Evolutionary conservation across 1,140 invertebrate species (phyloP).

Genomic region (Drosophila nigrodunni): DNA sequence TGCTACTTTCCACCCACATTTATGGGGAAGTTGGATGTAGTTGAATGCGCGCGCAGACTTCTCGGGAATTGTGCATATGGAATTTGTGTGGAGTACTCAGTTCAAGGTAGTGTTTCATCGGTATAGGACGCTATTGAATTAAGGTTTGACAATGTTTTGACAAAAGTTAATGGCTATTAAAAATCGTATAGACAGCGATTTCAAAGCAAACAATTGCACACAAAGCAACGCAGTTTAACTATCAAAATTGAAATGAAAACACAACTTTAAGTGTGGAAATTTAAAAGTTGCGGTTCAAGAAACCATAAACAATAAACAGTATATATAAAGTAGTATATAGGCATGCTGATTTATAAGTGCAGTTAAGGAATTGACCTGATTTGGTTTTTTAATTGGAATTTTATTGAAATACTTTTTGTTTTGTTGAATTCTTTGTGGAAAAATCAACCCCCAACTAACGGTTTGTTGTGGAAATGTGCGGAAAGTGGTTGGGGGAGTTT

Average conservation of each 20-base stretch:
- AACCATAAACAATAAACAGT: background rate
- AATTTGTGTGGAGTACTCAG: slow-evolving; percentile 58
- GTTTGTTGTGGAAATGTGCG: slow-evolving; percentile 15
- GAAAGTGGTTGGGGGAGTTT: background rate
- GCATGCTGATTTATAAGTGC: background rate
- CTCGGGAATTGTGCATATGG: slow-evolving; percentile 28
- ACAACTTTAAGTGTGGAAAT: background rate
- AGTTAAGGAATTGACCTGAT: slow-evolving; percentile 2
- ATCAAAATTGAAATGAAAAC: background rate
- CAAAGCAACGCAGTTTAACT: background rate
- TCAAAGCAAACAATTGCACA: too few species aligned
- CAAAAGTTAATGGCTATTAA: background rate
- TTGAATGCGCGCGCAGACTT: slow-evolving; percentile 56
- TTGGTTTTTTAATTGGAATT: slow-evolving; percentile 10
- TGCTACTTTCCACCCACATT: slow-evolving; percentile 22
- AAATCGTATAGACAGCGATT: too few species aligned
- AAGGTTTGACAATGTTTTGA: slow-evolving; percentile 52
- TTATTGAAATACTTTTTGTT: slow-evolving; percentile 7
- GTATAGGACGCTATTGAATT: slow-evolving; percentile 56
- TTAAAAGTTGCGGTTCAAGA: background rate
- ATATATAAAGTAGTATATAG: too few species aligned
- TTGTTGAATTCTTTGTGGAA: background rate
- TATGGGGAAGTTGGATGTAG: background rate
- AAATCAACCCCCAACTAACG: slow-evolving; percentile 13
- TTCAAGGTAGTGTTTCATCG: slow-evolving; percentile 56